These are phyloP conservation scores for Amphipyra berbera DNA, from an alignment of 2,888 invertebrate species.

Conservation along the genomic window DNA sequence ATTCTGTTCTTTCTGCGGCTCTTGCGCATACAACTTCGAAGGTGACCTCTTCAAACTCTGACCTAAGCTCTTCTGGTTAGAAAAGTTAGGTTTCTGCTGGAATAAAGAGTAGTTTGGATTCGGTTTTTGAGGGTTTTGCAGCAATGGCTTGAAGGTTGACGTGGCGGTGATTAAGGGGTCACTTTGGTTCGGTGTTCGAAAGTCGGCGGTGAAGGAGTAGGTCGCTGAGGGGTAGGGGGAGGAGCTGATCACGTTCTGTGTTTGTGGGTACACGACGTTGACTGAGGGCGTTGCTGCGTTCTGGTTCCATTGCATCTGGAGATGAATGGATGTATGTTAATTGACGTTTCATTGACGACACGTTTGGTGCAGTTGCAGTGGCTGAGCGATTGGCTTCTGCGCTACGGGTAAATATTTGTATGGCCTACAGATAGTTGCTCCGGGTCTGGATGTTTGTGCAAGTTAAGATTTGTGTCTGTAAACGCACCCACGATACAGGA, in stretches of 20 bases:
- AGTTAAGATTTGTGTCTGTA: no score
- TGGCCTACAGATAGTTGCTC: no score
- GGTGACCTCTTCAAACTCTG: slow-evolving; percentile 82
- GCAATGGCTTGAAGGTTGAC: slow-evolving; percentile 89
- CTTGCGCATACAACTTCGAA: slow-evolving; percentile 77
- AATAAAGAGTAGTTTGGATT: slow-evolving; percentile 80
- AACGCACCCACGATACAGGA: no score
- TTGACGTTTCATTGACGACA: no score
- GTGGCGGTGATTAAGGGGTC: slow-evolving; percentile 88
- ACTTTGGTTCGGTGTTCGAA: slow-evolving; percentile 91
- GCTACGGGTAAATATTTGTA: no score
- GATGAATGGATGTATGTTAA: slow-evolving; percentile 21
- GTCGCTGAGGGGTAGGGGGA: slow-evolving; percentile 92
- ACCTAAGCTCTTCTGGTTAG: slow-evolving; percentile 70
- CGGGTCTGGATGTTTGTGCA: no score
- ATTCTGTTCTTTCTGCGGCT: slow-evolving; percentile 78
- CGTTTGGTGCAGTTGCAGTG: no score
- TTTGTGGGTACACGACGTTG: slow-evolving; percentile 91
- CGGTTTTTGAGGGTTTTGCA: slow-evolving; percentile 82
- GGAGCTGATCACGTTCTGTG: slow-evolving; percentile 91
- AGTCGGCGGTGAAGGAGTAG: slow-evolving; percentile 95
- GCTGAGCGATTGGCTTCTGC: no score
- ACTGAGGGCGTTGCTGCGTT: slow-evolving; percentile 90
- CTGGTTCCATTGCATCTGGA: slow-evolving; percentile 94
- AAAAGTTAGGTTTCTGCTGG: slow-evolving; percentile 81